Base-by-base conservation (phyloP, 1,140 invertebrate species). In the Acromyrmex heyeri region DNA sequence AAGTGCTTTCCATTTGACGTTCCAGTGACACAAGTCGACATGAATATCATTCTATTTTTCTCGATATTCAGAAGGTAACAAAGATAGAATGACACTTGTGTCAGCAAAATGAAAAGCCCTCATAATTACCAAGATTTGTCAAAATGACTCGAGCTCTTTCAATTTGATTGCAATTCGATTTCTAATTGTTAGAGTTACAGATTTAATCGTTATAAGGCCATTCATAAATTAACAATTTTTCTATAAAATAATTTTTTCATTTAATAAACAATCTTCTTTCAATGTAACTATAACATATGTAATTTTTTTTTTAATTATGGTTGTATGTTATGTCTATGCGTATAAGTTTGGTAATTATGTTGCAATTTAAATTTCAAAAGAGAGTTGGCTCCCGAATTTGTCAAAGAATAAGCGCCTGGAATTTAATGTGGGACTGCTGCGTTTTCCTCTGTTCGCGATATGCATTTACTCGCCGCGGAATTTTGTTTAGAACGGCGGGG, bases 391-490 rank as follows among this genome's bases (percentile, higher is more conserved):
- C 14, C 10, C 38, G 27, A 67, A 79, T 79, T 78, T 67, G 14
- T 55, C 27, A 30, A 67, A 67, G 62, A 79, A 79, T 53, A 67
- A 79, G 7, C 62, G 62, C 5, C 48, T 55, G 48, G 48, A 67
- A 67, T 67, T 67, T 79, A 34, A 55, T 21, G n/a, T 48, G 18
- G 57, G 8, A 76, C 44, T 30, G 27, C n/a, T 53, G 16, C 14
- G n/a, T 27, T 53, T 53, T 53, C 14, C 27, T 79, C n/a, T 55
- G 30, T 53, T 44, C 10, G 27, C 55, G 64, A 69, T 83, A 75
- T 48, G 50, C 87, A 83, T 75, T 88, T 87, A 30, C 75, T 55
- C 7, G 18, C 57, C 67, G 27, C 24, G 62, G 53, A 73, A 64
- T 50, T 44, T 81, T 70, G 48, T 70, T 83, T 50, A 75, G 38